These are phyloP conservation scores for Silurus glanis DNA, from an alignment of 2,113 vertebrate genomes.

Conservation along the genomic window DNA sequence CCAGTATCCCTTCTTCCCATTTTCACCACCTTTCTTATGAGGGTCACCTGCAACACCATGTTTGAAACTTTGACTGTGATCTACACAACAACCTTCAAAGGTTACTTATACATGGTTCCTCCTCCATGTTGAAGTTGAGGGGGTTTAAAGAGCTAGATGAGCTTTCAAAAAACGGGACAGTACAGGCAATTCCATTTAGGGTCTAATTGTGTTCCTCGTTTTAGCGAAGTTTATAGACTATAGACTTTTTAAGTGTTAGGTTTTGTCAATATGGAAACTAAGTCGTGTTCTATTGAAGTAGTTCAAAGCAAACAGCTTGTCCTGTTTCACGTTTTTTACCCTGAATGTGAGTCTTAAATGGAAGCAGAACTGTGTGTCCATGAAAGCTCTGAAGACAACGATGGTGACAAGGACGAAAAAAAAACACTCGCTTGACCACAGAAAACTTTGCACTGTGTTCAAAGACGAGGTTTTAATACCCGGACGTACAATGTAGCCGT, in stretches of 20 bases:
- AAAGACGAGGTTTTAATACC: conserved; percentile 16
- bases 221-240: not conserved
- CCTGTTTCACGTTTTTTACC: not conserved
- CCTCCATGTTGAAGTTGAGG: not conserved
- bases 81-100: not conserved
- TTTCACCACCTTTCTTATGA: conserved; percentile 73
- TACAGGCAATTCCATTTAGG: not conserved
- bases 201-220: not conserved
- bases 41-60: not conserved
- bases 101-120: conserved; percentile 14
- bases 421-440: conserved; percentile 17
- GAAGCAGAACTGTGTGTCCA: conserved; percentile 18
- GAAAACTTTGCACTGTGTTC: not conserved
- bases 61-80: conserved; percentile 11
- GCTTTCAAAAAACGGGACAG: conserved; percentile 27
- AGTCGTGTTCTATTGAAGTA: not conserved
- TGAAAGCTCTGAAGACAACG: conserved; percentile 20
- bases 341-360: conserved; percentile 20
- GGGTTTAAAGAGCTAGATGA: conserved; percentile 19
- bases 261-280: not conserved
- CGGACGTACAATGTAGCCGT: conserved; percentile 4
- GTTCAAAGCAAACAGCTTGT: not conserved
- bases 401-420: not conserved
- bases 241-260: not conserved
- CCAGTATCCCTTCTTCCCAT: conserved; percentile 76